These are phyloP conservation scores for Bostrychus sinensis DNA, from an alignment of 2,113 vertebrate species.

Conservation along the genomic window DNA sequence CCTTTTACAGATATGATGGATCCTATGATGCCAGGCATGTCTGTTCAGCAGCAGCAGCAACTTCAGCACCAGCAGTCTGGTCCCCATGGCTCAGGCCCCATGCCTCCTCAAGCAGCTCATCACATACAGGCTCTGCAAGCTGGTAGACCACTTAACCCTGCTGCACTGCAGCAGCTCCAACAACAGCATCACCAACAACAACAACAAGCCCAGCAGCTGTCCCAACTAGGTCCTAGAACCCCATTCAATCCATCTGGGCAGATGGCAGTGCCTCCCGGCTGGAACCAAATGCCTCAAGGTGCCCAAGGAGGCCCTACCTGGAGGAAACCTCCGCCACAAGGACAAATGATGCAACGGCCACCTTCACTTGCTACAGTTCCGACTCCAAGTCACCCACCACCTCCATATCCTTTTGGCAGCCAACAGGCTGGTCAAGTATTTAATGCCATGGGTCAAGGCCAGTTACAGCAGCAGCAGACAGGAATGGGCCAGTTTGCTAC, in stretches of 20 bases:
- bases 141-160: slow-evolving; percentile 90
- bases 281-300: slow-evolving; percentile 92
- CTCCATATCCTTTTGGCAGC: slow-evolving; percentile 97
- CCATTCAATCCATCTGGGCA: slow-evolving; percentile 90
- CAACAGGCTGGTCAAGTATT: slow-evolving; percentile 93
- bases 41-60: slow-evolving; percentile 82
- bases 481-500: slow-evolving; percentile 92
- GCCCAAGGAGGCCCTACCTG: slow-evolving; percentile 88
- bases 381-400: slow-evolving; percentile 95
- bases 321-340: slow-evolving; percentile 91
- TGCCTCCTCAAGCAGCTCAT: slow-evolving; percentile 90
- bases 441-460: slow-evolving; percentile 73
- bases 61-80: slow-evolving; percentile 85
- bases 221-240: slow-evolving; percentile 84
- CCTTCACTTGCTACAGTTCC: slow-evolving; percentile 92
- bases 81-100: slow-evolving; percentile 85
- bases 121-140: slow-evolving; percentile 89
- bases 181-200: slow-evolving; percentile 85
- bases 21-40: slow-evolving; percentile 90
- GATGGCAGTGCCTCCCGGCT: slow-evolving; percentile 90
- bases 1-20: slow-evolving; percentile 87
- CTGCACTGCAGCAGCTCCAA: slow-evolving; percentile 89
- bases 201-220: slow-evolving; percentile 75
- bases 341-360: slow-evolving; percentile 87
- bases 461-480: slow-evolving; percentile 86